These are phyloP conservation scores for Anthonomus grandis DNA, from an alignment of 1,140 invertebrate species.

Conservation along the genomic window DNA sequence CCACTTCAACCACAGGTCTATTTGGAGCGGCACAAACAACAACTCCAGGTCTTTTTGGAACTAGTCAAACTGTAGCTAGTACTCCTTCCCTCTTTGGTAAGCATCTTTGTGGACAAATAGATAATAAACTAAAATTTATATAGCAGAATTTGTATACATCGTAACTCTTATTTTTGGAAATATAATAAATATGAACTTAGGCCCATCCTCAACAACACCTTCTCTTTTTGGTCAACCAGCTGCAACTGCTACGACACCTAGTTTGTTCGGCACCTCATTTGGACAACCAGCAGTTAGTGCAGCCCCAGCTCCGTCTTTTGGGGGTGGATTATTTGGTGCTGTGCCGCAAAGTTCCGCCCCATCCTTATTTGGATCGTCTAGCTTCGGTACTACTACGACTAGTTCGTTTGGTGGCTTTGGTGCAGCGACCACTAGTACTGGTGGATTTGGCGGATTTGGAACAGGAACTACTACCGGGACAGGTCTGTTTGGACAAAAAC, in stretches of 20 bases:
- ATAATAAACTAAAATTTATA: neutral
- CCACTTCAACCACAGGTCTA: conserved; percentile 40
- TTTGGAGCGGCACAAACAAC: conserved; percentile 32
- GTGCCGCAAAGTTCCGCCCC: conserved; percentile 24
- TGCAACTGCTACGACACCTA: conserved; percentile 38
- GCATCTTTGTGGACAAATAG: no score
- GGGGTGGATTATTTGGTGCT: conserved; percentile 29
- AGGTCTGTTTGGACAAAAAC: conserved; percentile 51
- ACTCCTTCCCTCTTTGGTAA: conserved; percentile 35
- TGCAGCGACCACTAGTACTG: conserved; percentile 7
- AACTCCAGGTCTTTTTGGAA: conserved; percentile 36
- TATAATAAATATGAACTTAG: neutral
- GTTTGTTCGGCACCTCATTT: conserved; percentile 42
- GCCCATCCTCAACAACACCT: neutral
- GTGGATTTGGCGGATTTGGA: conserved; percentile 58
- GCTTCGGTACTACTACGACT: conserved; percentile 51
- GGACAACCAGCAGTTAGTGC: conserved; percentile 24
- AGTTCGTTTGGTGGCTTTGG: conserved; percentile 44
- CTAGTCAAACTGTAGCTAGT: conserved; percentile 41
- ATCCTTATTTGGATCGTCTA: conserved; percentile 47
- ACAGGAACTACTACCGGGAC: conserved; percentile 40
- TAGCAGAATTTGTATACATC: no score
- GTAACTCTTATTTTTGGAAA: no score
- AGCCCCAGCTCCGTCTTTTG: conserved; percentile 29
- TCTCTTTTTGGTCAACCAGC: conserved; percentile 32